Base-by-base conservation (phyloP, 2,888 invertebrate genomes). In the Papilio gigon region DNA sequence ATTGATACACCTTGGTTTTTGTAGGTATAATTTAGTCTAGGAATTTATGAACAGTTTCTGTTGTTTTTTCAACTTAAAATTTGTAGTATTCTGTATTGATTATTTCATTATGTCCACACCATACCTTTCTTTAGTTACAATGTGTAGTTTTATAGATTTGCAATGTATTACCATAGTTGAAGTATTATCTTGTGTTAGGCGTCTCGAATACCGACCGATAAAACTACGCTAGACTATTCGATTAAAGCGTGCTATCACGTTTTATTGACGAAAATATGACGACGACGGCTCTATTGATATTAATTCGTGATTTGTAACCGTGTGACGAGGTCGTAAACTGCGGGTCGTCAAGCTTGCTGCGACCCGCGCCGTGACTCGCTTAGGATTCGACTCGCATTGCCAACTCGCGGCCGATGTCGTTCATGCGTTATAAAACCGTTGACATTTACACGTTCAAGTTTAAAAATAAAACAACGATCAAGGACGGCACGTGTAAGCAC, bases 361-460 rank as follows among this genome's bases (percentile, higher is more conserved):
- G 33, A 30, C 44, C 20, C 8, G 33, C 42, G 42, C 58, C 65
- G 56, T 42, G 20, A 56, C 37, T n/a, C 33, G 42, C 11, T 65
- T 65, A 30, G 33, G 58, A 65, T 65, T 56, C 65, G 42, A 22
- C 17, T 17, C 65, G 44, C 65, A 42, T 37, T 14, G 58, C n/a
- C n/a, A 30, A 30, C 42, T 4, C 65, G 14, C 58, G 58, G 50
- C 35, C 33, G 11, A 12, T 12, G 25, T 56, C 30, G 64, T 14
- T n/a, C 42, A n/a, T n/a, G n/a, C n/a, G 65, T 20, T 56, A 68
- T 71, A 71, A 69, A 71, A 72, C 50, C 67, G 67, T 63, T 70
- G 73, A 70, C 70, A 70, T 73, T 73, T 70, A 68, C 70, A 56
- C 56, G 65, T 69, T 40, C 40, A 63, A 44, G 60, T 70, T 65